Evolutionary conservation across 1,140 invertebrate species (phyloP), one percentile per base, ranked within the genome.

Genomic region (Polypedilum vanderplanki): DNA sequence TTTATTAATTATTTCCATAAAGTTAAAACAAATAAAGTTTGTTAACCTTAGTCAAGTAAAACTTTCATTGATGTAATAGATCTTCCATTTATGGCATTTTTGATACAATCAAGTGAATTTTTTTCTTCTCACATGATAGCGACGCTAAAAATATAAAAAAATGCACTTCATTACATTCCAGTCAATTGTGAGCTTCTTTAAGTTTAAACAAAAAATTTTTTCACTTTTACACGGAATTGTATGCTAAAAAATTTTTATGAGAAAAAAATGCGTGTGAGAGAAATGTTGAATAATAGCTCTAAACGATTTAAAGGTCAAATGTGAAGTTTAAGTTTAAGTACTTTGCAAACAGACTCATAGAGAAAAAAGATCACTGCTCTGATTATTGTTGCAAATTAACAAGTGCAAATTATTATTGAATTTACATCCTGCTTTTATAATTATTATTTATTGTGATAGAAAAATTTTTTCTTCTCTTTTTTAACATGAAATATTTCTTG

Each of bases 21-120:
- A 46, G 15, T 15, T 46, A 46, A 46, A 46, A 46, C 41, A 46
- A 46, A 46, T 46, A 46, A 46, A 46, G 41, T 46, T 46, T 46
- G 41, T 46, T 46, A 46, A 46, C 41, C 41, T 46, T 46, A 10
- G 15, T 46, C 15, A 46, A 46, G 15, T 46, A 15, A 8, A 7
- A 15, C 15, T 8, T 46, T 46, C 9, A 46, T 46, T 46, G 9
- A 46, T 46, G 41, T 46, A 46, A 46, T 46, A 46, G 41, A 46
- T 46, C 41, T 46, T 46, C 9, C 41, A 46, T 46, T 46, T 46
- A 46, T 46, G 41, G 41, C 41, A 46, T 46, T 46, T n/a, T 46
- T 46, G 41, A 46, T 46, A 46, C 41, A 46, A 10, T 46, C 15
- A 3, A 46, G 41, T 46, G 41, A 46, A 46, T 10, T 46, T 46